Evolutionary conservation across 35 echinoderm and acorn worm genomes (phyloP), one percentile per base, ranked within the genome.

Genomic region (Heliocidaris erythrogramma): DNA sequence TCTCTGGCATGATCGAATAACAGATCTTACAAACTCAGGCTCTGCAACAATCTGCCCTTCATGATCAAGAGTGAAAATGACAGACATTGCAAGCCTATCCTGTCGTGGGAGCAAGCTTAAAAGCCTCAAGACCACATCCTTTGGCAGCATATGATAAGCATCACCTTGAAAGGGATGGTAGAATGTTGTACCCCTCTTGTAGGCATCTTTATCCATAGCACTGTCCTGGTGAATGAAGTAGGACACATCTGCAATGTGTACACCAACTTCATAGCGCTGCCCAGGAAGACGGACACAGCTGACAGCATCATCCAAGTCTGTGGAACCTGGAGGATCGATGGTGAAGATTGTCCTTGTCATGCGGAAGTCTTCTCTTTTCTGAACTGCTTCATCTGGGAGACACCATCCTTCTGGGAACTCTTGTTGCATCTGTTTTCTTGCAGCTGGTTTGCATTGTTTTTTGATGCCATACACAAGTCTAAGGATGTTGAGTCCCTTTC

Each of bases 211-310:
- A 89, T 99, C 98, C 27, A 99, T 85, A 14, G 89, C 35, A 89
- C 93, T 93, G 59, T 90, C 95, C 52, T 95, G 94, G 59, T 65
- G 85, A 13, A 97, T 94, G 88, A 99, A 99, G 95, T 95, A 99
- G 18, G 95, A 94, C 8, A 99, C 98, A 95, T 99, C 98, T 48
- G 98, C 96, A 61, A 99, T 99, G 94, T 99, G 98, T 47, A 99
- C 85, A 17, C 97, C 98, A 95, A 99, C 94, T 85, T 59, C 90
- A 30, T 94, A 96, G 56, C 11, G 29, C 60, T 95, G 69, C 17
- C 97, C 93, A 6, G 65, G 42, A 17, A 97, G 69, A 24, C 30
- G 13, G 7, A 94, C 93, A 24, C 97, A 61, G 50, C 97, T 97
- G 32, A 99, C 48, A n/a, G 98, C 98, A 96, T 99, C 98, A 89